Evolutionary conservation across 1,140 invertebrate species (phyloP), one percentile per base, ranked within the genome.

Genomic region (Aethina tumida): DNA sequence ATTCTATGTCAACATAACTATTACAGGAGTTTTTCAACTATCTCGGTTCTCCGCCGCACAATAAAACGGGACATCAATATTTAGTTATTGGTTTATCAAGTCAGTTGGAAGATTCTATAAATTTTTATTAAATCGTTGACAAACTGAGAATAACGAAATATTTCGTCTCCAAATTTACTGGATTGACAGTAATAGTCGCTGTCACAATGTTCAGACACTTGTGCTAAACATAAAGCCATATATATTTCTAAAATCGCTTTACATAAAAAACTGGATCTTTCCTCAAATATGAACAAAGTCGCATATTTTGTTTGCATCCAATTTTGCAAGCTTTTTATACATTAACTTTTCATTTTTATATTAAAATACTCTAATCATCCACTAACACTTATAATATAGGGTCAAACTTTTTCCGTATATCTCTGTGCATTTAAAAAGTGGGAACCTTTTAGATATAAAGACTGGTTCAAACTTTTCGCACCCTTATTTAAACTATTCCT

Each of bases 321-420:
- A 28, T 21, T 34, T 39, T n/a, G n/a, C 35, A 47, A 42, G 39
- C 39, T 37, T 37, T 41, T 40, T 47, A 45, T 43, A 46, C 37
- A 40, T 28, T 37, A 24, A 38, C 25, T 47, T 25, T 33, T 44
- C 39, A 39, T 41, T 38, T 27, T 41, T 44, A 41, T 38, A 28
- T 35, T 47, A 39, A 52, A 43, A 52, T 49, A 46, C 30, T 52
- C 49, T 52, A 52, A 42, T 52, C 46, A 41, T 49, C 35, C 49
- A 49, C 49, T 52, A 52, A 52, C 49, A 52, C 49, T 49, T 52
- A 51, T 37, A 46, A 43, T 43, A 43, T 8, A 38, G 28, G 19
- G 18, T 42, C 44, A 38, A 45, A 49, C 43, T n/a, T n/a, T n/a
- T n/a, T n/a, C n/a, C n/a, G n/a, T n/a, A n/a, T n/a, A n/a, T n/a